Evolutionary conservation across 2,888 invertebrate species (phyloP), one percentile per base, ranked within the genome.

Genomic region (Selenia dentaria): DNA sequence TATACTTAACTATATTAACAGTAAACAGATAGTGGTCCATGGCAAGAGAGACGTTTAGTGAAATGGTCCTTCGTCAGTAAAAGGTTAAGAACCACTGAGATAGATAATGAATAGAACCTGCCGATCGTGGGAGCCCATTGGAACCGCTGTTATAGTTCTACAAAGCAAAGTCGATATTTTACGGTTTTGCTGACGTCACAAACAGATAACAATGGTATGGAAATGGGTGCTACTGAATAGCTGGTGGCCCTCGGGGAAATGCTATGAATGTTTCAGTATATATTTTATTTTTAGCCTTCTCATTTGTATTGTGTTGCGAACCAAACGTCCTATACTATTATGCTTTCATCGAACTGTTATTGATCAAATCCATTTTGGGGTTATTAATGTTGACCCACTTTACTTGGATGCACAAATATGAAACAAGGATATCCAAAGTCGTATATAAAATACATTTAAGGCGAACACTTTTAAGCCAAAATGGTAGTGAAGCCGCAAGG

Each of bases 201-300:
- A 51, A 55, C 43, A 24, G 45, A 57, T 54, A 56, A 42, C 47
- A 61, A 62, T 62, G 63, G 54, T 52, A 64, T 56, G 29, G 46
- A 59, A 59, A 57, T 53, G 51, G 35, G 48, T 48, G 38, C 36
- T 33, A 39, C 32, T 54, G 43, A 49, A 43, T 48, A 42, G 36
- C 32, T 33, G 40, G 20, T 27, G 33, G 38, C 36, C 47, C 43
- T 51, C 51, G 32, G 32, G 50, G 42, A 45, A 46, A 51, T 46
- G 51, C 48, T 46, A 57, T 56, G 51, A 54, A 58, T 57, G 61
- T 48, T 48, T 52, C 37, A 54, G 34, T 37, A 51, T 41, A 25
- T 46, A 48, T 44, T 43, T 40, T 44, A 31, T 40, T 38, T 24
- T 33, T 36, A 40, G 40, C 8, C 24, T 37, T 32, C 25, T 8